Evolutionary conservation across 1,140 invertebrate genomes (phyloP), one percentile per base, ranked within the genome.

Genomic region (Plectrocnemia conspersa): DNA sequence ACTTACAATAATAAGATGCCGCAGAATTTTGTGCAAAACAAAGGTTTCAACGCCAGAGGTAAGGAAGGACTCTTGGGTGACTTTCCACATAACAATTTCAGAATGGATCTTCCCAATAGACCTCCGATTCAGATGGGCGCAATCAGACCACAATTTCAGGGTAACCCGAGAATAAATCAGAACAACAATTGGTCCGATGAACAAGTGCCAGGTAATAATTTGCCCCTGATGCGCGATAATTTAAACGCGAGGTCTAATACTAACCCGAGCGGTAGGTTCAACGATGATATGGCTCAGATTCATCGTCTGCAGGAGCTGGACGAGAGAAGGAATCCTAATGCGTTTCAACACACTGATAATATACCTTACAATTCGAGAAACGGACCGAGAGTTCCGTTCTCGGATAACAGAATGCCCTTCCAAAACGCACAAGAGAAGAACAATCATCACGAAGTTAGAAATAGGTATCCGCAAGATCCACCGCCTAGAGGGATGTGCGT

Each of bases 241-340:
- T 16, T 27, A 15, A n/a, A n/a, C n/a, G n/a, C n/a, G n/a, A n/a
- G n/a, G n/a, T n/a, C n/a, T n/a, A n/a, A n/a, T n/a, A n/a, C n/a
- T n/a, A n/a, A n/a, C n/a, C n/a, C n/a, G n/a, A n/a, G n/a, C 24
- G 50, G 38, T 23, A 54, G 54, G 32, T 40, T 44, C 22, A 49
- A 18, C 23, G 42, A 42, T 13, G 18, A 27, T 32, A 45, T 16
- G 11, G 55, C 57, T 27, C 55, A 72, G 9, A 69, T 71, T 42
- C 71, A 66, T 40, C 72, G 73, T 52, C 56, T 81, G 11, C 78
- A 80, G 46, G 79, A 81, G 41, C 54, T 82, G 1, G 78, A 77
- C 6, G 78, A 78, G 25, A 77, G 79, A 32, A 69, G 80, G 0
- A 81, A 82, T 61, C 79, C 79, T 0, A 77, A 81, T 49, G 79